Conservation (phyloP, 2,797 vertebrate genomes). For the Poecilia picta region DNA sequence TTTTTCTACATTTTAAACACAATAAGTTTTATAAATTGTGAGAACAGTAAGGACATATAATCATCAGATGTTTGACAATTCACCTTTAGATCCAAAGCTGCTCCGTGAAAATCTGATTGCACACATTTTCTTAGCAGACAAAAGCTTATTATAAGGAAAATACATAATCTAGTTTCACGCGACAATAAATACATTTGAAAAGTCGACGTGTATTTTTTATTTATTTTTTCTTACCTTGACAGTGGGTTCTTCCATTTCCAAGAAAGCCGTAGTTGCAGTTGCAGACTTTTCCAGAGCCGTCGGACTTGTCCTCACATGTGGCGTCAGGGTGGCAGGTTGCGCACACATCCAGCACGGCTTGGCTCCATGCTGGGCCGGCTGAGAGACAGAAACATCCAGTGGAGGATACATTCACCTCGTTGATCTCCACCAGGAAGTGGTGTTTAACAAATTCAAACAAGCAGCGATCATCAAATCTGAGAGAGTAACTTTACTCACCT, state of each 20-base stretch:
- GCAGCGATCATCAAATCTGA: not conserved
- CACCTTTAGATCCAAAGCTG: not conserved
- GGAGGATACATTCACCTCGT: not conserved
- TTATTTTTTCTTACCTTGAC: conserved; percentile 82
- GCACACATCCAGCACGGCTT: conserved; percentile 81
- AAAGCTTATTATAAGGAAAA: not conserved
- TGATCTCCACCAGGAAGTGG: not conserved
- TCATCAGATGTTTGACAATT: not conserved
- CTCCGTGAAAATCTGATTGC: not conserved
- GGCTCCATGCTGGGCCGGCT: conserved; percentile 35
- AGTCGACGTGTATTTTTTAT: not conserved
- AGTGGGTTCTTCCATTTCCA: conserved; percentile 89
- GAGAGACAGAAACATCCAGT: conserved; percentile 4
- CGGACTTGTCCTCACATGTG: conserved; percentile 83
- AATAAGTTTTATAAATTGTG: too few relatives aligned
- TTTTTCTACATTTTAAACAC: not conserved
- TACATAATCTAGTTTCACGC: not conserved
- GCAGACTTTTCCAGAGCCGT: conserved; percentile 86
- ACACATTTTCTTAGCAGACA: not conserved
- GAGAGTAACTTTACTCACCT: conserved; percentile 60
- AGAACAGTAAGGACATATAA: not conserved
- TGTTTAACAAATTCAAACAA: not conserved
- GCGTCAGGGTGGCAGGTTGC: conserved; percentile 87
- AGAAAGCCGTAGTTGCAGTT: conserved; percentile 94
- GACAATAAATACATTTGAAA: not conserved